Base-by-base conservation (phyloP, 2,888 invertebrate genomes). In the Hemaris fuciformis region DNA sequence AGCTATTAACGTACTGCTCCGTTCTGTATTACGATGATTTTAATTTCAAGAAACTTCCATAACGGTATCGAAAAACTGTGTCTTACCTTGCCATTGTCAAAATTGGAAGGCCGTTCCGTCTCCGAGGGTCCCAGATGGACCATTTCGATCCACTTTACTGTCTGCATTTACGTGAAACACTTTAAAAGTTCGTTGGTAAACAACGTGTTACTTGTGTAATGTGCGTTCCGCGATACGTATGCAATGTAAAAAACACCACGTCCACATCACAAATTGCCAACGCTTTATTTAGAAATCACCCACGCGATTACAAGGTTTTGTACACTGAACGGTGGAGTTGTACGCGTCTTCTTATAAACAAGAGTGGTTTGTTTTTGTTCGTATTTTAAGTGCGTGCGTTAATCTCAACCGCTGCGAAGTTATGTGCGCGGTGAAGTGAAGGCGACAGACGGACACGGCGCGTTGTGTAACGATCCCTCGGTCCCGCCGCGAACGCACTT, bases 121-220 rank as follows among this genome's bases (percentile, higher is more conserved):
- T 75, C 62, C 38, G 81, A 69, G 46, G 88, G 85, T 62, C 87
- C 88, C 66, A 91, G 85, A 65, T 85, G 85, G 76, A 91, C 90
- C 91, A 91, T 90, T 73, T 91, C 91, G 81, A 90, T 89, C 86
- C 87, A 91, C 79, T 90, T 91, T 79, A 91, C 86, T 75, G 89
- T 85, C 80, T 90, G 89, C 90, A 91, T 91, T 76, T 79, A 76
- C 57, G 67, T 62, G 66, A 73, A 71, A 70, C 69, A 73, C 69
- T 74, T 71, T 71, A 73, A 45, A 34, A 20, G 59, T 34, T 25
- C 7, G n/a, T n/a, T n/a, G n/a, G 18, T 25, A 34, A 62, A 67
- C 66, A 63, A 61, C 64, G 66, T 66, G 66, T 18, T 23, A 38
- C 34, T 45, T 45, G 57, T 61, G 20, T 25, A 61, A 46, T 38